Conservation (phyloP, 92 coral and sea anemone genomes). For the Bergia sp. region DNA sequence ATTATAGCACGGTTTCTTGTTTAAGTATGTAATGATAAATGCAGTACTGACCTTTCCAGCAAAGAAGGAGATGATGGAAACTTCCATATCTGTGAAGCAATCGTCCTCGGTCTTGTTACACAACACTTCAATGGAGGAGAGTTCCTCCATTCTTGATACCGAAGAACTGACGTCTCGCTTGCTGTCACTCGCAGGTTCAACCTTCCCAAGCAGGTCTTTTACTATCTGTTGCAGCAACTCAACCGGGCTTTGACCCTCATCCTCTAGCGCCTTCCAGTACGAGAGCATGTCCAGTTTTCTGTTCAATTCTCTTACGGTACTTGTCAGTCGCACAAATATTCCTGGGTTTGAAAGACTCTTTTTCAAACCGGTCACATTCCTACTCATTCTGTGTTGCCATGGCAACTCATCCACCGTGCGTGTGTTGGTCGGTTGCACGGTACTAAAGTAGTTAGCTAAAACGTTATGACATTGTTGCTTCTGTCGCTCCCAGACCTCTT, state of each 20-base stretch:
- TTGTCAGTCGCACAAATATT: conserved; percentile 66
- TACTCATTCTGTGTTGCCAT: conserved; percentile 88
- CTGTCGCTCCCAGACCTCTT: conserved; percentile 95
- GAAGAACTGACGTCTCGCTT: conserved; percentile 45
- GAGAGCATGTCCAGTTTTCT: conserved; percentile 65
- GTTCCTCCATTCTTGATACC: conserved; percentile 39
- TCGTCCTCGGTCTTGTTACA: conserved; percentile 60
- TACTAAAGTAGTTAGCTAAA: conserved; percentile 74
- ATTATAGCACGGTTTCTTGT: too few relatives aligned
- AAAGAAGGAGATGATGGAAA: conserved; percentile 62
- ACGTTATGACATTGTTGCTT: conserved; percentile 93
- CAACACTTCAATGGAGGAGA: conserved; percentile 56
- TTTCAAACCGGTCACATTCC: conserved; percentile 70
- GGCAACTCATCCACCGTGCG: conserved; percentile 90
- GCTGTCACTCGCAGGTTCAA: conserved; percentile 23
- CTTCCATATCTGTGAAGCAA: conserved; percentile 64
- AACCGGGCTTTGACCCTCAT: conserved; percentile 58
- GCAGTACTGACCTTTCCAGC: conserved; percentile 63
- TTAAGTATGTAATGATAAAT: too few relatives aligned
- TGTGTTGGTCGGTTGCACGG: conserved; percentile 58
- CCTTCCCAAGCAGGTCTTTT: conserved; percentile 50
- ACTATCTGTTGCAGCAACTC: conserved; percentile 72
- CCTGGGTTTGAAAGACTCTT: conserved; percentile 67
- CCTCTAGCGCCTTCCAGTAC: conserved; percentile 74
- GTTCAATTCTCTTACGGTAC: conserved; percentile 51